Evolutionary conservation across 2,888 invertebrate genomes (phyloP).

Genomic region (Adelognathus sp.): DNA sequence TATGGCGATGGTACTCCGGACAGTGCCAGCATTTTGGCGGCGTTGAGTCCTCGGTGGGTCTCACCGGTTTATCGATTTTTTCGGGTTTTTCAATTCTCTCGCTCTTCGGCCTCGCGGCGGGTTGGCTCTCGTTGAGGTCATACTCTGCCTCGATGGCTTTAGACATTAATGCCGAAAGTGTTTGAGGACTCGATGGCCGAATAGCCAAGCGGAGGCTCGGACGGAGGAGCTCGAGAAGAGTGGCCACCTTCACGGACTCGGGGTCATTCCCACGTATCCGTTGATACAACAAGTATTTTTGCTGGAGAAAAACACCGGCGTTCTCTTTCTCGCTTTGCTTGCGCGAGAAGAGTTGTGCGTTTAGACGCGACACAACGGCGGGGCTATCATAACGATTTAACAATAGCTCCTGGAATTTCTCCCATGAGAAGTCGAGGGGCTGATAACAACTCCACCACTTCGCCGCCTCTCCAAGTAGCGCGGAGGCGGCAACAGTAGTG

Average conservation of each 20-base stretch:
- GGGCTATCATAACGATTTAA: not conserved
- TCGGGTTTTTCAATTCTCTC: not conserved
- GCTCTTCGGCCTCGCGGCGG: not conserved
- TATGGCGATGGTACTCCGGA: conserved; percentile 19
- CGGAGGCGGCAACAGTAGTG: not conserved
- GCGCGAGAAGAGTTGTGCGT: not conserved
- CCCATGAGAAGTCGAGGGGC: not conserved
- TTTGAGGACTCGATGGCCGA: not conserved
- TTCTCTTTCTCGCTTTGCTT: not conserved
- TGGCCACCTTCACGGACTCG: not conserved
- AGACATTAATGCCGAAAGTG: not conserved
- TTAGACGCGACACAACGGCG: not conserved
- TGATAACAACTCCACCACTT: not conserved
- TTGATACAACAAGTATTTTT: not conserved
- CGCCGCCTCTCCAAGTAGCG: not conserved
- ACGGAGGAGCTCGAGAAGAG: not conserved
- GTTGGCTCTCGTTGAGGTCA: not conserved
- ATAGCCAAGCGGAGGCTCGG: not conserved
- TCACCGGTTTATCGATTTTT: not conserved
- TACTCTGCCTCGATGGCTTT: not conserved
- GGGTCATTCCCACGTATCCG: not conserved
- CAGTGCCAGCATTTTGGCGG: conserved; percentile 20
- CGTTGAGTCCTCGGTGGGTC: not conserved
- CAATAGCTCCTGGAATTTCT: not conserved
- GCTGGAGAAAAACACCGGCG: not conserved